Evolutionary conservation across 2,888 invertebrate genomes (phyloP).

Genomic region (Automeris io): DNA sequence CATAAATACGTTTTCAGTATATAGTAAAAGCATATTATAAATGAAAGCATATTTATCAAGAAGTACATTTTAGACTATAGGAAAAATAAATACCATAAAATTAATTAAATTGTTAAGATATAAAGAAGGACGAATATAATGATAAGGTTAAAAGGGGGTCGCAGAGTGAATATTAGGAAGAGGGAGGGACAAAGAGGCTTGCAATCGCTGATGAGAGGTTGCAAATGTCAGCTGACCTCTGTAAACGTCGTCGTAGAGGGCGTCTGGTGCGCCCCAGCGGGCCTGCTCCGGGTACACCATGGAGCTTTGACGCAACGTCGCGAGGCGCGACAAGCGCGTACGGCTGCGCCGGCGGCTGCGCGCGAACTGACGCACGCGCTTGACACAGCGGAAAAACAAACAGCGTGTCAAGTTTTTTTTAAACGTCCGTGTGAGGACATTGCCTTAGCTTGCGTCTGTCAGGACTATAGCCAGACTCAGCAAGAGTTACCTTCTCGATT

Average conservation of each 20-base stretch:
- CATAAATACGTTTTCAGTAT: no score
- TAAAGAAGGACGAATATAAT: no score
- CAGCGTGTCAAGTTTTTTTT: constrained; percentile 22
- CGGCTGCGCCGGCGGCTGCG: constrained; percentile 65
- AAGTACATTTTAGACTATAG: no score
- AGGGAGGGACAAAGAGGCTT: constrained; percentile 37
- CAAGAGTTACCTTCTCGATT: no score
- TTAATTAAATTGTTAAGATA: no score
- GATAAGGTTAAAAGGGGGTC: constrained; percentile 8
- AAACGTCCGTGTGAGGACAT: constrained; percentile 26
- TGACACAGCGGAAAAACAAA: constrained; percentile 22
- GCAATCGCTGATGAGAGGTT: constrained; percentile 28
- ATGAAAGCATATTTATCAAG: no score
- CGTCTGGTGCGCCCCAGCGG: constrained; percentile 78
- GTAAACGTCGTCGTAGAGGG: constrained; percentile 81
- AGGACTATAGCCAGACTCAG: background rate
- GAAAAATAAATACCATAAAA: no score
- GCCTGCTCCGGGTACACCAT: constrained; percentile 81
- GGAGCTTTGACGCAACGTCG: constrained; percentile 58
- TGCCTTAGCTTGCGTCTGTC: constrained; percentile 21
- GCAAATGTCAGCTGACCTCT: constrained; percentile 75
- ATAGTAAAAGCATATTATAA: no score
- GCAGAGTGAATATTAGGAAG: constrained; percentile 5
- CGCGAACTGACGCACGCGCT: constrained; percentile 46
- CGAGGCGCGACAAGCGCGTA: constrained; percentile 37